phyloP scores from a whole-genome alignment of 1,140 invertebrate species.

The Hycleus cichorii region DNA sequence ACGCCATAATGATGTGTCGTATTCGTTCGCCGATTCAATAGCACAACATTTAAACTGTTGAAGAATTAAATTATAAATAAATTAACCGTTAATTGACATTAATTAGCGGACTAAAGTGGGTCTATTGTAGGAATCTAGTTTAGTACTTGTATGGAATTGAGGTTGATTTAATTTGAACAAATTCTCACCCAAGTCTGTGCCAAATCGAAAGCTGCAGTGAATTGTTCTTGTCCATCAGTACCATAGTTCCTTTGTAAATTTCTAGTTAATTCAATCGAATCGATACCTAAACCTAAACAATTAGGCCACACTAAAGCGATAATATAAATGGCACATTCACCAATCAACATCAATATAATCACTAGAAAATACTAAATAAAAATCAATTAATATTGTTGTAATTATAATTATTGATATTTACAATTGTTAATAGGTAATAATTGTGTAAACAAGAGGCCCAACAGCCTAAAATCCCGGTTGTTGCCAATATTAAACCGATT shows the following conservation, averaged over 20 bases:
- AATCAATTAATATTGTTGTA: background rate
- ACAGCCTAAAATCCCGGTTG: conserved; percentile 63
- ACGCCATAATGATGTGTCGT: conserved; percentile 73
- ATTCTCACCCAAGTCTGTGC: conserved; percentile 56
- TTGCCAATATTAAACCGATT: conserved; percentile 56
- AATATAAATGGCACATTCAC: conserved; percentile 64
- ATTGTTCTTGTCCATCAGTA: conserved; percentile 60
- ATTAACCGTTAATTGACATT: background rate
- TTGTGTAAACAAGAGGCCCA: conserved; percentile 69
- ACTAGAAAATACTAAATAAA: conserved; percentile 63
- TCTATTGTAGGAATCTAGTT: no score
- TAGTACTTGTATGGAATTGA: background rate
- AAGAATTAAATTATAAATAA: conserved; percentile 1
- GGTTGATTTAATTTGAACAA: background rate
- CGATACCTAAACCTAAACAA: conserved; percentile 62
- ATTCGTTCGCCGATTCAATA: conserved; percentile 69
- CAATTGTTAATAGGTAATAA: conserved; percentile 59
- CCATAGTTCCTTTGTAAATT: conserved; percentile 69
- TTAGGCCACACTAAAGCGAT: conserved; percentile 72
- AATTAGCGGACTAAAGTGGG: no score
- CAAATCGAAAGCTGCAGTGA: conserved; percentile 73
- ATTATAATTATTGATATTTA: conserved; percentile 41
- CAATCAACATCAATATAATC: conserved; percentile 60
- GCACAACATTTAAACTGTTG: conserved; percentile 76
- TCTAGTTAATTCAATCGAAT: conserved; percentile 57